Base-by-base conservation (phyloP, 2,797 vertebrate genomes). In the Oophaga sylvatica region DNA sequence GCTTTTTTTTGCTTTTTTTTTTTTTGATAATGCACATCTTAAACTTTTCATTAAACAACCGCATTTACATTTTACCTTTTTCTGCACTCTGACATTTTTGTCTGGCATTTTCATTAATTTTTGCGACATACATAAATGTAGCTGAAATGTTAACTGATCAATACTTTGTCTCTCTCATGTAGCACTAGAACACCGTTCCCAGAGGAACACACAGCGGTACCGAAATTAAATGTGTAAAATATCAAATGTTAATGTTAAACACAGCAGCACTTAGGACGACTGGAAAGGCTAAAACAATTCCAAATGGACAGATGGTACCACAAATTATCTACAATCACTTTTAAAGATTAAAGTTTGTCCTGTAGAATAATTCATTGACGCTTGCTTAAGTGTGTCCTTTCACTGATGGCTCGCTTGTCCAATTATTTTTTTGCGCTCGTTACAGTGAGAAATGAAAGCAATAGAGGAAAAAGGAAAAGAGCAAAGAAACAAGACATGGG, bases 71-170 rank as follows among this genome's bases (percentile, higher is more conserved):
- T 93, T 94, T 95, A 96, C 95, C 95, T 96, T 95, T 95, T 94
- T 92, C 93, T 94, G 93, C 94, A 96, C 95, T 96, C 95, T 96
- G 95, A 96, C 95, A 95, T 96, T 97, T 96, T 96, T 95, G 94
- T 93, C 93, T 96, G 96, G 96, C 95, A 97, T 96, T 96, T 97
- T 96, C 95, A 96, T 96, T 96, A 96, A 96, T 95, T 96, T 41
- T 96, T 94, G 94, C 92, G 93, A 95, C 94, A 95, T 94, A 95
- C 94, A 96, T 96, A 95, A 95, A 96, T 90, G 93, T 94, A 95
- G 93, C 94, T 94, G 96, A 98, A 98, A 98, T 97, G 97, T 98
- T 97, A 99, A 96, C 96, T 96, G 97, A 98, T 99, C 97, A 95
- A 99, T 99, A 98, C 95, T 95, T 95, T 96, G 96, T 96, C 95